Conservation (phyloP, 2,888 invertebrate species). For the Pyrrhia umbra region DNA sequence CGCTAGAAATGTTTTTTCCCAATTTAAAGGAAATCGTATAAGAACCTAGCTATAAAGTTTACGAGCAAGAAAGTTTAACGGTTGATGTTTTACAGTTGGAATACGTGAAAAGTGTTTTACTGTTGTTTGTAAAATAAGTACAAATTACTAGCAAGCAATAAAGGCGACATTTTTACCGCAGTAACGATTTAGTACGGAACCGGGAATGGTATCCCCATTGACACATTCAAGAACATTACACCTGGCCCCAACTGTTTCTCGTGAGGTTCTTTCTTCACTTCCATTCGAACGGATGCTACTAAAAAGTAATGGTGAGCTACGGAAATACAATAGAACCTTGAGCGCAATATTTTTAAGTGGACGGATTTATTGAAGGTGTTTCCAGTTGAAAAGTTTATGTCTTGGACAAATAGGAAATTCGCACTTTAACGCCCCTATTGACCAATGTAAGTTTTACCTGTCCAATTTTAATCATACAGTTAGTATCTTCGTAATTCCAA, state of each 20-base stretch:
- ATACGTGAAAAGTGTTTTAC: constrained; percentile 59
- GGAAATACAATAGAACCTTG: constrained; percentile 46
- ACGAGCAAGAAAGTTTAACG: constrained; percentile 49
- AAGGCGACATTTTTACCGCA: constrained; percentile 62
- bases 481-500: neutral
- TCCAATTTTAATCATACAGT: neutral
- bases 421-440: constrained; percentile 8
- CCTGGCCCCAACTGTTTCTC: constrained; percentile 72
- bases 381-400: constrained; percentile 29
- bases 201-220: constrained; percentile 71
- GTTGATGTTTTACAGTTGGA: constrained; percentile 54
- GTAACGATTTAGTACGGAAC: constrained; percentile 58
- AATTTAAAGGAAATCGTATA: constrained; percentile 45
- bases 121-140: constrained; percentile 65
- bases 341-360: constrained; percentile 57
- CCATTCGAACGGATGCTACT: constrained; percentile 64
- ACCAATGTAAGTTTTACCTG: neutral
- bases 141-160: constrained; percentile 66
- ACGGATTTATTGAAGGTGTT: constrained; percentile 50
- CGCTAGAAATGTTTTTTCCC: constrained; percentile 22
- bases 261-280: constrained; percentile 54
- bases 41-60: constrained; percentile 48
- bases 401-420: constrained; percentile 10
- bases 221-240: constrained; percentile 76
- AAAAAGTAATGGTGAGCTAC: constrained; percentile 68